These are phyloP conservation scores for Elysia chlorotica DNA, from an alignment of 1,140 invertebrate species.

Conservation along the genomic window DNA sequence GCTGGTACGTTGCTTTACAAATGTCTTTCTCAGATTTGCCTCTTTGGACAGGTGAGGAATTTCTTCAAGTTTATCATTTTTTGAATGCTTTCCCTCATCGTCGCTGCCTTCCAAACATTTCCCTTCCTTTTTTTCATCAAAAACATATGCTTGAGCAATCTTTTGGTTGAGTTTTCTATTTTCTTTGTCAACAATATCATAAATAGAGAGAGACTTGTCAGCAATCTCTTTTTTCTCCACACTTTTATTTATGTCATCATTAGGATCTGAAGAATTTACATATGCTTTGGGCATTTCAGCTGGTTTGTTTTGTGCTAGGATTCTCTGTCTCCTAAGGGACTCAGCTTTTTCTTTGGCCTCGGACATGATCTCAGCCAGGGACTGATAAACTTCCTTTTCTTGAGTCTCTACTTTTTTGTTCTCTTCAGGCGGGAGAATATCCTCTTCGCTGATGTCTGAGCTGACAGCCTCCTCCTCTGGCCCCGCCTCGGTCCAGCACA, in stretches of 20 bases:
- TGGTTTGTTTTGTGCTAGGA: neutral
- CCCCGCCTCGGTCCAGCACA: neutral
- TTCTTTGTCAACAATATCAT: neutral
- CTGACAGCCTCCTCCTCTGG: neutral
- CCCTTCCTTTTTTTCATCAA: no score
- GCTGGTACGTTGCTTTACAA: no score
- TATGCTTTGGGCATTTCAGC: neutral
- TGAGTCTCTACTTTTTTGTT: neutral
- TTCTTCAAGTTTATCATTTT: no score
- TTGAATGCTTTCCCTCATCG: no score
- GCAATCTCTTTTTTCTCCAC: neutral
- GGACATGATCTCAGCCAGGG: conserved; percentile 11
- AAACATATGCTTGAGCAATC: neutral
- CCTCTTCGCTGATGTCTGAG: conserved; percentile 8
- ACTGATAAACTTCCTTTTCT: conserved; percentile 5
- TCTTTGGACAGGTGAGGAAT: no score
- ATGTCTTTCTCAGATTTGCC: no score
- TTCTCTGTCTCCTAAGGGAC: neutral
- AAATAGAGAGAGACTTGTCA: neutral
- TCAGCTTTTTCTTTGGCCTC: conserved; percentile 5
- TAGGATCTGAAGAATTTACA: neutral
- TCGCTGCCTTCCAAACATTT: no score
- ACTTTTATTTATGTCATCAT: neutral
- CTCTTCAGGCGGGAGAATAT: neutral
- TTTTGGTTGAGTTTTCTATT: neutral